Base-by-base conservation (phyloP, 2,888 invertebrate genomes). In the Magallana nippona region DNA sequence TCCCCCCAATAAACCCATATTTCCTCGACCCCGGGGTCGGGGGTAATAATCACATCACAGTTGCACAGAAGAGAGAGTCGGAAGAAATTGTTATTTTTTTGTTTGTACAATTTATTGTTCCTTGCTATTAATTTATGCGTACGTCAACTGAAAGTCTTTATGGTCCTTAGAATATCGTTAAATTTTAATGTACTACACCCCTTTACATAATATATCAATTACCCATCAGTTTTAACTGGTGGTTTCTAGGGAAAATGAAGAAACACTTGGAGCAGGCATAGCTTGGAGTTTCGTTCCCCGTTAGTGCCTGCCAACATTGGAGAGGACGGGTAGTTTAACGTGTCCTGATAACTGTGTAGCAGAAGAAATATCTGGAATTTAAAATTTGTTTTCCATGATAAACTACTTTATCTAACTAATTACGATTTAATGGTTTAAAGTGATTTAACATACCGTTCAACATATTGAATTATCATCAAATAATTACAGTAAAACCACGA, bases 181-280 rank as follows among this genome's bases (percentile, higher is more conserved):
- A 71, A 71, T 71, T 71, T 71, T 71, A 71, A 71, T 71, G 71
- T 22, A 15, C 22, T 71, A 71, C 71, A 71, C 71, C 71, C 5
- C 71, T 71, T 27, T 71, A 71, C 71, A 71, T 71, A 71, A 71
- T 71, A 71, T 71, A 71, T 71, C 71, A 71, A 71, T 71, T 71
- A 71, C 27, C 71, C 27, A 71, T 71, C 71, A 32, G 15, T 27
- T 71, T 71, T 15, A 71, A 71, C 19, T 71, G 71, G 22, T 71
- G 71, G 71, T 71, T 71, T 71, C 71, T 71, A 71, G 32, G 71
- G 71, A 71, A 71, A 71, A 71, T 71, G 15, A 71, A 71, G 71
- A 71, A 27, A 71, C 71, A 10, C 71, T 71, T 27, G 22, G 13
- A 32, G 3, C 71, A 71, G 71, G 32, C 71, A 22, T 71, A 71